Evolutionary conservation across 2,113 vertebrate genomes (phyloP).

Genomic region (Embiotoca jacksoni): DNA sequence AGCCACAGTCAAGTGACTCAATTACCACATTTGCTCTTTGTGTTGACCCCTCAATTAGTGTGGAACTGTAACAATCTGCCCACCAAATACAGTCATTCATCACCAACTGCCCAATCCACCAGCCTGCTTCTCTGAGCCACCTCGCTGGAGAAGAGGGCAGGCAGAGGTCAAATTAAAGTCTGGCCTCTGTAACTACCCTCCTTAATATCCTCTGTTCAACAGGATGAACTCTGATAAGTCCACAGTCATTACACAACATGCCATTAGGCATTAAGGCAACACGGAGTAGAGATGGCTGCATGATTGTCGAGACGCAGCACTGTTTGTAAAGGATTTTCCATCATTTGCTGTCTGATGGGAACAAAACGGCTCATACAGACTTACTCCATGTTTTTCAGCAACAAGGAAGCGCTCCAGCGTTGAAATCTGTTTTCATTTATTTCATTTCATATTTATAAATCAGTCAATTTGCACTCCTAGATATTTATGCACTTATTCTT

Average conservation of each 20-base stretch:
- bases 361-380: not conserved
- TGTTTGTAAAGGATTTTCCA: slow-evolving; percentile 1
- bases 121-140: slow-evolving; percentile 86
- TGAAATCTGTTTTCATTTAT: not conserved
- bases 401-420: not conserved
- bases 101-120: slow-evolving; percentile 91
- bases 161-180: slow-evolving; percentile 91
- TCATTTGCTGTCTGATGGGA: slow-evolving; percentile 1
- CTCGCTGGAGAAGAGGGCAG: slow-evolving; percentile 84
- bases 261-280: slow-evolving; percentile 57
- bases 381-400: not conserved
- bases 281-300: slow-evolving; percentile 8
- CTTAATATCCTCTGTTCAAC: slow-evolving; percentile 88
- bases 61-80: slow-evolving; percentile 95
- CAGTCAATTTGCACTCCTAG: not conserved
- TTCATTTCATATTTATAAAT: not conserved
- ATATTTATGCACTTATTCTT: no score
- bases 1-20: slow-evolving; percentile 91
- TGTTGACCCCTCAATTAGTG: slow-evolving; percentile 95
- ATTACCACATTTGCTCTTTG: slow-evolving; percentile 93
- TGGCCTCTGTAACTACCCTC: slow-evolving; percentile 88
- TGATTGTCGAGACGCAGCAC: not conserved
- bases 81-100: slow-evolving; percentile 96
- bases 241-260: slow-evolving; percentile 66
- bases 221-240: slow-evolving; percentile 78